These are phyloP conservation scores for Loriculus beryllinus DNA, from an alignment of 2,797 vertebrate genomes.

Conservation along the genomic window DNA sequence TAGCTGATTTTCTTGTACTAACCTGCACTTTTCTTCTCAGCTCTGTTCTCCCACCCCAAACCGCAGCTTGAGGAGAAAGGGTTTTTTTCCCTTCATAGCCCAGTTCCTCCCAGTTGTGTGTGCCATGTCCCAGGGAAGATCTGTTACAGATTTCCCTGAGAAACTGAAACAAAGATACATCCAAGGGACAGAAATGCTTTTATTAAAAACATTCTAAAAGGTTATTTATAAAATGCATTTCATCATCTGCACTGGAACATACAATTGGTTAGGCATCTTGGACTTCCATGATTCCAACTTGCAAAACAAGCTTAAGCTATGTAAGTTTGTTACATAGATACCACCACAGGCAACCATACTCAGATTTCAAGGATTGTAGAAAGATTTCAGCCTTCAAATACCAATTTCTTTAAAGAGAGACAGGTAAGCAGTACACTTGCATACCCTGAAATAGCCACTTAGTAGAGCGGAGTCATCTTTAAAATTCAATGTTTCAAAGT, in stretches of 20 bases:
- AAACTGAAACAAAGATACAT: background rate
- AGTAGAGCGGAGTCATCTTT: background rate
- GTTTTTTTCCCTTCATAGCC: background rate
- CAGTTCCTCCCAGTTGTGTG: background rate
- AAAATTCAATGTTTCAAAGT: constrained; percentile 27
- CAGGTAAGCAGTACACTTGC: background rate
- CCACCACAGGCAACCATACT: background rate
- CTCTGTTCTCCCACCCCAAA: background rate
- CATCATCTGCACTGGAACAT: background rate
- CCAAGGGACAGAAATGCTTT: constrained; percentile 26
- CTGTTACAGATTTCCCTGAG: background rate
- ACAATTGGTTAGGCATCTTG: background rate
- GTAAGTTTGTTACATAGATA: background rate
- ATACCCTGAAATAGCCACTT: background rate
- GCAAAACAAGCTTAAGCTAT: background rate
- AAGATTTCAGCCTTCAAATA: background rate
- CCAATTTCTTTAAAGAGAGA: background rate
- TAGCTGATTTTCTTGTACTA: background rate
- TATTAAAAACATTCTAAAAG: constrained; percentile 59
- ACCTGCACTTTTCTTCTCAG: background rate
- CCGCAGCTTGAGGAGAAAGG: background rate
- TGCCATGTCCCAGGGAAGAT: background rate
- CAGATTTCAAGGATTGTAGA: background rate
- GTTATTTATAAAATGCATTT: constrained; percentile 44
- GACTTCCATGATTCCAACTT: background rate